Conservation (phyloP, 2,113 vertebrate species). For the Otus sunia region DNA sequence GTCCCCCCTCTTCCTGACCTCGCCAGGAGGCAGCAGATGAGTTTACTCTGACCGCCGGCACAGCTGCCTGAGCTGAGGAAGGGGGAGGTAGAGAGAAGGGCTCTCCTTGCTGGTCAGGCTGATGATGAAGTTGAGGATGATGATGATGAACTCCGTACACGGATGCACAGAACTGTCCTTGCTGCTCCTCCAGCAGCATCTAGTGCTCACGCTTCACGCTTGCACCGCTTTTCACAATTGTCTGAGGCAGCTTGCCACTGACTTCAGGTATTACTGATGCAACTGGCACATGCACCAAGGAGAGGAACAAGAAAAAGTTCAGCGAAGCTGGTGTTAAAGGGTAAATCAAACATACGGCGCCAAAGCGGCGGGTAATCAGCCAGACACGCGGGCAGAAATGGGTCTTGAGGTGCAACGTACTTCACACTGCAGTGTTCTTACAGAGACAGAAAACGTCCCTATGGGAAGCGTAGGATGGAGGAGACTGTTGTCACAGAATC, state of each 20-base stretch:
- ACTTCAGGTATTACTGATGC: neutral
- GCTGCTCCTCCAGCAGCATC: neutral
- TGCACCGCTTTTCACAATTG: rapidly evolving
- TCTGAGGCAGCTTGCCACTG: neutral
- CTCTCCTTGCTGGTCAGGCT: neutral
- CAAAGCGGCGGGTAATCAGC: neutral
- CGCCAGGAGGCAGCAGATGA: neutral
- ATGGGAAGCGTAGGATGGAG: neutral
- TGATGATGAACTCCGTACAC: too few relatives aligned
- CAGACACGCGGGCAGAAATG: neutral
- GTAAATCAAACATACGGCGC: neutral
- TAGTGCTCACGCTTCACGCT: neutral
- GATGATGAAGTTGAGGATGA: neutral
- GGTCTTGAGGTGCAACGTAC: rapidly evolving
- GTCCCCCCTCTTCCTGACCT: neutral
- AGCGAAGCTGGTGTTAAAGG: neutral
- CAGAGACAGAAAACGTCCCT: neutral
- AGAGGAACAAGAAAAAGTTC: neutral
- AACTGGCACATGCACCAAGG: neutral
- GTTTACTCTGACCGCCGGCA: neutral
- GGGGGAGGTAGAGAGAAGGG: neutral
- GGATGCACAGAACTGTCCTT: neutral
- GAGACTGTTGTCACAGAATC: too few relatives aligned
- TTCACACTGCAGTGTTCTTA: rapidly evolving
- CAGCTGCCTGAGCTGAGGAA: neutral